phyloP scores from a whole-genome alignment of 2,113 vertebrate species.

The Aspidoscelis tigris region DNA sequence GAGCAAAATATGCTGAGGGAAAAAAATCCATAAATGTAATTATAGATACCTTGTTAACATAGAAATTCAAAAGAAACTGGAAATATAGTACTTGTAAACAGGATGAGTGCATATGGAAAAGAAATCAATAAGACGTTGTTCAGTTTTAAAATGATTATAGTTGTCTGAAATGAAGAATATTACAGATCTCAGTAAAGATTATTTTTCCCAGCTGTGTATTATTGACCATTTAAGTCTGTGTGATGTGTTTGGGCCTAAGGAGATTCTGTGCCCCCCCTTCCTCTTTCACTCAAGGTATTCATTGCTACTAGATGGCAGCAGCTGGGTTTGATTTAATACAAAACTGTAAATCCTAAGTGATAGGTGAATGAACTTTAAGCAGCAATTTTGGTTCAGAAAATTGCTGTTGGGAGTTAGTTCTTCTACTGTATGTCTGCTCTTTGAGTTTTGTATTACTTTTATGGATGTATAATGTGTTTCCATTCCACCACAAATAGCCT shows the following conservation, averaged over 20 bases:
- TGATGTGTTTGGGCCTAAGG: constrained; percentile 25
- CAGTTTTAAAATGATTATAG: constrained; percentile 56
- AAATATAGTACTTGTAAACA: not conserved
- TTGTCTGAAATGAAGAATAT: constrained; percentile 46
- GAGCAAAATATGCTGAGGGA: constrained; percentile 3
- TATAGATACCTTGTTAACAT: constrained; percentile 19
- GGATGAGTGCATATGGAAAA: constrained; percentile 36
- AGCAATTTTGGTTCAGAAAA: constrained; percentile 55
- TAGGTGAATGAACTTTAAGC: constrained; percentile 42
- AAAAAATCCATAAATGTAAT: constrained; percentile 20
- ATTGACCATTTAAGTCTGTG: constrained; percentile 16
- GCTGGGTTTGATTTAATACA: constrained; percentile 28
- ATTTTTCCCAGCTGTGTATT: constrained; percentile 12
- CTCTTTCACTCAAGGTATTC: constrained; percentile 9
- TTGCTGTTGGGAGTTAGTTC: constrained; percentile 46
- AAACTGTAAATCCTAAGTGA: constrained; percentile 40
- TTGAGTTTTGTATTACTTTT: constrained; percentile 37
- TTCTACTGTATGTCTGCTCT: constrained; percentile 34
- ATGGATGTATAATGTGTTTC: constrained; percentile 17
- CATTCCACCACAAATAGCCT: constrained; percentile 32
- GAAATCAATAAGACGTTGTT: constrained; percentile 59
- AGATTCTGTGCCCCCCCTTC: constrained; percentile 19
- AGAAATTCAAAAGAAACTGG: not conserved
- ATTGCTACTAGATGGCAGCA: constrained; percentile 32
- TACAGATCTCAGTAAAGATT: constrained; percentile 38